phyloP scores from a whole-genome alignment of 2,113 vertebrate species.

The Chroicocephalus ridibundus region DNA sequence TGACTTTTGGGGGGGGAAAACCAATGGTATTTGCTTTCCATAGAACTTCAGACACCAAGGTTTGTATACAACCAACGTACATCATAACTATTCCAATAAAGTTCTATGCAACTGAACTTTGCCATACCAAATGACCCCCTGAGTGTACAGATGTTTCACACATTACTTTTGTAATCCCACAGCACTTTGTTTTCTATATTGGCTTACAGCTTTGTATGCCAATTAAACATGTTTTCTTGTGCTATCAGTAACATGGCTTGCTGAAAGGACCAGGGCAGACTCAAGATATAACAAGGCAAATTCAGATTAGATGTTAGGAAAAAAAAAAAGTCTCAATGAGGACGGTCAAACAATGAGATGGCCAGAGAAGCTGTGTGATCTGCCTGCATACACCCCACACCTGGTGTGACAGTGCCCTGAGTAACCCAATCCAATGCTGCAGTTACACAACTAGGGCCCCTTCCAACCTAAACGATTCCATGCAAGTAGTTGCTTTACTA shows the following conservation, averaged over 20 bases:
- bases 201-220: neutral
- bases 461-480: neutral
- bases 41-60: neutral
- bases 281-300: neutral
- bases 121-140: neutral
- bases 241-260: neutral
- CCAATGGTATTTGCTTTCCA: neutral
- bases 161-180: neutral
- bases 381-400: neutral
- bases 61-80: neutral
- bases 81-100: neutral
- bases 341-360: neutral
- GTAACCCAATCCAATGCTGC: neutral
- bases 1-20: neutral
- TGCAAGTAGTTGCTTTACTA: neutral
- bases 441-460: neutral
- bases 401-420: neutral
- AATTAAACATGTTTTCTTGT: neutral
- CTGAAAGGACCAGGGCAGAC: neutral
- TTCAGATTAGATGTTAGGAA: neutral
- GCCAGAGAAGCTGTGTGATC: neutral
- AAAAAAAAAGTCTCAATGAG: neutral
- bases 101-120: neutral
- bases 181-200: neutral
- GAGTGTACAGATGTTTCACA: rapidly evolving